These are phyloP conservation scores for Cynoglossus semilaevis DNA, from an alignment of 2,113 vertebrate genomes.

Conservation along the genomic window DNA sequence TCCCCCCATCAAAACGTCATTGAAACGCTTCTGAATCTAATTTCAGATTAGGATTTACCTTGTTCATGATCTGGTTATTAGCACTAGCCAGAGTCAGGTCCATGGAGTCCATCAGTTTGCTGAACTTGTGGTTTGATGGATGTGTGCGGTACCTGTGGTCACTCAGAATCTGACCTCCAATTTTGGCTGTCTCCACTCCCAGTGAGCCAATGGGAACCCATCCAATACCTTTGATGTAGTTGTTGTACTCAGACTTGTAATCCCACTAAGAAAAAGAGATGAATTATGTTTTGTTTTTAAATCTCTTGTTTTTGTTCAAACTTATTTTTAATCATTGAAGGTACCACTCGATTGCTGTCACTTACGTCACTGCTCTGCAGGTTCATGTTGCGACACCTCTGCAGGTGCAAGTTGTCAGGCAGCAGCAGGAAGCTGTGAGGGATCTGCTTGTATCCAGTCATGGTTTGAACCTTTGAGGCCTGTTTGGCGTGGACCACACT, in stretches of 20 bases:
- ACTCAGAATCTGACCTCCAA: conserved; percentile 86
- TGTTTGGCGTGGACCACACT: conserved; percentile 81
- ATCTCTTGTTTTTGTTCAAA: no score
- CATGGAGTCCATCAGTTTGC: conserved; percentile 89
- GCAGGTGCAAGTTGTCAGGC: conserved; percentile 42
- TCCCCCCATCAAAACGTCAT: no score
- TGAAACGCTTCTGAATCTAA: no score
- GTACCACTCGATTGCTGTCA: not conserved
- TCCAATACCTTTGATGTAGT: conserved; percentile 83
- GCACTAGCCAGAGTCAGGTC: conserved; percentile 85
- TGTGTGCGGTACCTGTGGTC: conserved; percentile 89
- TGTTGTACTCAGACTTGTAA: conserved; percentile 91
- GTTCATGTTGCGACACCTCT: conserved; percentile 72
- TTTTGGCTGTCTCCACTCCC: conserved; percentile 87
- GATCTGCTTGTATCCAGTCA: conserved; percentile 47
- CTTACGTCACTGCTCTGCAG: conserved; percentile 83
- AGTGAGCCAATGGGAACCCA: conserved; percentile 92
- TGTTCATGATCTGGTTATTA: conserved; percentile 92
- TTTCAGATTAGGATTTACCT: conserved; percentile 80
- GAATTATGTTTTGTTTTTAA: not conserved
- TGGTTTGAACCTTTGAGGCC: conserved; percentile 75
- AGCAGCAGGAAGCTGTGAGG: conserved; percentile 38
- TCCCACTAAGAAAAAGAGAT: conserved; percentile 44
- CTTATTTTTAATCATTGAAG: no score
- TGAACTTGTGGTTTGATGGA: conserved; percentile 85